Evolutionary conservation across 2,113 vertebrate species (phyloP).

Genomic region (Acrocephalus kingi): DNA sequence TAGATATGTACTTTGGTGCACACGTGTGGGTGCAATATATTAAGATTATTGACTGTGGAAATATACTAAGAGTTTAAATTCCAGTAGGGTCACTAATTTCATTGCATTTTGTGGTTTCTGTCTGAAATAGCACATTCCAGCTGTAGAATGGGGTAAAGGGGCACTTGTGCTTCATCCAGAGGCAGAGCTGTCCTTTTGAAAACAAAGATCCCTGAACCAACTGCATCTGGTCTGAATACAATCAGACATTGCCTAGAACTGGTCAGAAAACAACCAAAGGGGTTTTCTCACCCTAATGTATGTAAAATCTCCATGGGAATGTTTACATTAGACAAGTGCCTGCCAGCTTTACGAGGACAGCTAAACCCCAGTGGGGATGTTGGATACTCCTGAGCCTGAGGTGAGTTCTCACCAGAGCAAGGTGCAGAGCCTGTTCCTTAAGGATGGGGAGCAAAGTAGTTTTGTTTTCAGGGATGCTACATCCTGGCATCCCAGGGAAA

Average conservation of each 20-base stretch:
- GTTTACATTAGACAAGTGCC: background rate
- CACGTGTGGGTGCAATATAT: rapidly evolving
- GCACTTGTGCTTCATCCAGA: background rate
- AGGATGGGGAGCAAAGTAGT: background rate
- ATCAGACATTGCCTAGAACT: background rate
- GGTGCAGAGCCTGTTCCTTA: background rate
- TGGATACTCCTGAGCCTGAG: background rate
- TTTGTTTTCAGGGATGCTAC: background rate
- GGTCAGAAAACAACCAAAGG: background rate
- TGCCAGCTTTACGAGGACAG: background rate
- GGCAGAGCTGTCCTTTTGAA: background rate
- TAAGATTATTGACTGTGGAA: background rate
- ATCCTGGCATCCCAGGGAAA: background rate
- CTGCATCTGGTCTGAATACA: rapidly evolving
- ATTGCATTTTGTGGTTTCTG: background rate
- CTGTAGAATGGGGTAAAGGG: background rate
- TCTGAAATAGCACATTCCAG: background rate
- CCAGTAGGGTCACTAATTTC: background rate
- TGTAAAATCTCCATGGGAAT: background rate
- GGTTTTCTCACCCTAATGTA: background rate
- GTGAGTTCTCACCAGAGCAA: background rate
- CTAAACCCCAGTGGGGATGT: background rate
- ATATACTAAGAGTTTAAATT: background rate
- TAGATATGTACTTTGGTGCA: background rate
- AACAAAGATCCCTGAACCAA: background rate